Conservation (phyloP, 2,888 invertebrate species). For the Coleophora deauratella region DNA sequence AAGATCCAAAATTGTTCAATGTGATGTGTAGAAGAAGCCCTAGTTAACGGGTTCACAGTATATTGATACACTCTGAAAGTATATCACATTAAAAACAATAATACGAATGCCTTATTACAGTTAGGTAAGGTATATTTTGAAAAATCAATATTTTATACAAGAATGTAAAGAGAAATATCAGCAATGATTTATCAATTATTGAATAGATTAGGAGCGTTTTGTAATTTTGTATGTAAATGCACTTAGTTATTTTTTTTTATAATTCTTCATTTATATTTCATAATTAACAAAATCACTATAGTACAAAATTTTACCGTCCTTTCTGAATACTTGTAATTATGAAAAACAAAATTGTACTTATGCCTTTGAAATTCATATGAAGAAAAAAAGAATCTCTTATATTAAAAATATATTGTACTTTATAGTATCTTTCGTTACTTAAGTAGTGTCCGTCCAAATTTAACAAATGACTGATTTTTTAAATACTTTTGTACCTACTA, state of each 20-base stretch:
- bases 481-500: slow-evolving; percentile 33
- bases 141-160: slow-evolving; percentile 13
- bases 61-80: too few species aligned
- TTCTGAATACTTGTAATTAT: slow-evolving; percentile 2
- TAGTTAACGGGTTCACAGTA: too few species aligned
- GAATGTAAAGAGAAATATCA: slow-evolving; percentile 4
- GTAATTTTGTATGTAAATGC: background rate
- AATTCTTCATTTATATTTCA: slow-evolving; percentile 6
- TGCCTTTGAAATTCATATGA: slow-evolving; percentile 34
- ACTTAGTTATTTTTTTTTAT: background rate
- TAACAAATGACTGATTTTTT: slow-evolving; percentile 64
- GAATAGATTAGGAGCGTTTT: background rate
- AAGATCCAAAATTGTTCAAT: too few species aligned
- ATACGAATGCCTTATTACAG: slow-evolving; percentile 43
- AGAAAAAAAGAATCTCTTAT: too few species aligned
- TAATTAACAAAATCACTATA: slow-evolving; percentile 23
- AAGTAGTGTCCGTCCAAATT: slow-evolving; percentile 70
- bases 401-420: too few species aligned
- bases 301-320: slow-evolving; percentile 25
- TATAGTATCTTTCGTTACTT: slow-evolving; percentile 39
- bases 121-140: slow-evolving; percentile 14
- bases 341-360: slow-evolving; percentile 16
- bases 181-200: slow-evolving; percentile 1
- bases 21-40: too few species aligned
- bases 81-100: slow-evolving; percentile 16